These are phyloP conservation scores for Apamea monoglypha DNA, from an alignment of 2,888 invertebrate genomes.

Conservation along the genomic window DNA sequence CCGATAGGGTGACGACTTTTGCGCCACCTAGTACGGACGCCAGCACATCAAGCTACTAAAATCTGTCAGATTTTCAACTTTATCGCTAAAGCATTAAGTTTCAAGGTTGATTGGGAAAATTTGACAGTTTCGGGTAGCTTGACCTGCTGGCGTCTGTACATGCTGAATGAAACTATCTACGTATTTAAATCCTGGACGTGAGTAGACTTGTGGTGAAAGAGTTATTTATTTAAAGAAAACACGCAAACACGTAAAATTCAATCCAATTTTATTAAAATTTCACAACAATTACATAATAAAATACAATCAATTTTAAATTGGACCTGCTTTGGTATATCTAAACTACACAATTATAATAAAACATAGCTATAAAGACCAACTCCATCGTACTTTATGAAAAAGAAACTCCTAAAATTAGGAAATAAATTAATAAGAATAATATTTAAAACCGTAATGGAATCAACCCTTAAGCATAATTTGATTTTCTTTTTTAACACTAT, in stretches of 20 bases:
- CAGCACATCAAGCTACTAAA: too few species aligned
- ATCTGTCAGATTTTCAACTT: too few species aligned
- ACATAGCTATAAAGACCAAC: neutral
- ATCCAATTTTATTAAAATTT: slow-evolving; percentile 56
- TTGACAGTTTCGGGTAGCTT: too few species aligned
- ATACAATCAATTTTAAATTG: slow-evolving; percentile 48
- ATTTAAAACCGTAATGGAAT: neutral
- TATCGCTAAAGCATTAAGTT: too few species aligned
- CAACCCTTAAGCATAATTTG: neutral
- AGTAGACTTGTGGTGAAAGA: neutral
- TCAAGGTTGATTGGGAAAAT: too few species aligned
- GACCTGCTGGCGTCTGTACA: too few species aligned
- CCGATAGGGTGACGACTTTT: too few species aligned
- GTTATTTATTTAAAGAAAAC: neutral
- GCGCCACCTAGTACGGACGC: too few species aligned
- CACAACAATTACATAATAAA: slow-evolving; percentile 57
- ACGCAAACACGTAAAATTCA: slow-evolving; percentile 25
- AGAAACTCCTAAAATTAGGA: neutral
- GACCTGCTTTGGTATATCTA: slow-evolving; percentile 56
- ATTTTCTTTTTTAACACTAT: neutral
- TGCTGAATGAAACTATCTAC: too few species aligned
- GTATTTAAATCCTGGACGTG: too few species aligned
- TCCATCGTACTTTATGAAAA: neutral
- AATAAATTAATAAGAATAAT: slow-evolving; percentile 12
- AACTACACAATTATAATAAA: slow-evolving; percentile 19